Evolutionary conservation across 2,888 invertebrate species (phyloP).

Genomic region (Pammene fasciana): DNA sequence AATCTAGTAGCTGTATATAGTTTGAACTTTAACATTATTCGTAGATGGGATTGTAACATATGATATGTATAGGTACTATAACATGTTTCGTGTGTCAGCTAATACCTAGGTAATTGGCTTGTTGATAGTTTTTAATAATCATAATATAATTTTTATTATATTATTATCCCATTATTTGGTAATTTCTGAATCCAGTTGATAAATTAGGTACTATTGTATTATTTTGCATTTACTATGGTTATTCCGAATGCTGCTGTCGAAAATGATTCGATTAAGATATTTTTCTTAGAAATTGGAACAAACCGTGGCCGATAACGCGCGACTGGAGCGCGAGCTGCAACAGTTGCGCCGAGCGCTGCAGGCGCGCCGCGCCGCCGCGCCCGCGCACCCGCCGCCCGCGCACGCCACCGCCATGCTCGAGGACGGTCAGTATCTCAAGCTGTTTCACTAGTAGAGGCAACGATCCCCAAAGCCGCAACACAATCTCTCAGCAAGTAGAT

Average conservation of each 20-base stretch:
- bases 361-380: constrained; percentile 84
- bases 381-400: constrained; percentile 50
- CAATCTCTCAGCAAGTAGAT: too few relatives aligned
- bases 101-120: too few relatives aligned
- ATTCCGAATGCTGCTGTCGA: too few relatives aligned
- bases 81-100: neutral
- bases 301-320: constrained; percentile 94
- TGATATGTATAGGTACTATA: neutral
- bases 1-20: constrained; percentile 2
- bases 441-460: neutral
- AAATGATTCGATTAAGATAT: neutral
- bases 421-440: constrained; percentile 68
- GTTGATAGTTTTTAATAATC: neutral
- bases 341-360: constrained; percentile 92
- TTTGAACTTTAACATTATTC: neutral
- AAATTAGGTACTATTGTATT: too few relatives aligned
- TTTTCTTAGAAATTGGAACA: constrained; percentile 90
- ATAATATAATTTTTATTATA: too few relatives aligned
- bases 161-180: too few relatives aligned
- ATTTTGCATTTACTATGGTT: too few relatives aligned
- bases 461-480: too few relatives aligned
- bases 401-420: constrained; percentile 86
- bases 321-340: constrained; percentile 93
- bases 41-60: constrained; percentile 4
- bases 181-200: too few relatives aligned